phyloP scores from a whole-genome alignment of 2,888 invertebrate genomes.

The Dasypogon diadema region DNA sequence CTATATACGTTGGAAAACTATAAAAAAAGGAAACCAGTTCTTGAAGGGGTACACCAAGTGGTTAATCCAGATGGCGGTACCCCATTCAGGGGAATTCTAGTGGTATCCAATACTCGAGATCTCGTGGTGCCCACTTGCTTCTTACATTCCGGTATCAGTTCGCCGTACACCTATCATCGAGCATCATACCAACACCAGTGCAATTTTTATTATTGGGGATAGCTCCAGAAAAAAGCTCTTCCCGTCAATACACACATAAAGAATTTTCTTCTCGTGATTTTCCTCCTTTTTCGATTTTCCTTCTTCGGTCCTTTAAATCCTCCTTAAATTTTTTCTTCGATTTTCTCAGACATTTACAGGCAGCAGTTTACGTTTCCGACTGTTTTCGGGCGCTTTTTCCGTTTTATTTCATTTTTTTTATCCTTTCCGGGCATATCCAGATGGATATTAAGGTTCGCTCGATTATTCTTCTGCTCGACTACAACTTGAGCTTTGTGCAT shows the following conservation, averaged over 20 bases:
- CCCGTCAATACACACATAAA: conserved; percentile 34
- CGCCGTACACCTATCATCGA: conserved; percentile 43
- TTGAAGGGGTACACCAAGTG: conserved; percentile 48
- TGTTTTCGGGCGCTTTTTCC: background rate
- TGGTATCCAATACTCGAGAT: conserved; percentile 45
- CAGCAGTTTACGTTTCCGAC: conserved; percentile 1
- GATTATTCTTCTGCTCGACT: conserved; percentile 38
- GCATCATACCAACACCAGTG: conserved; percentile 43
- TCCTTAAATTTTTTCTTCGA: conserved; percentile 25
- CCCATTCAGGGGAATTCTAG: conserved; percentile 40
- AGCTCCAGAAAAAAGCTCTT: conserved; percentile 7
- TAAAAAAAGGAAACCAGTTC: conserved; percentile 23
- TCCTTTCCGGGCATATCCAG: conserved; percentile 18
- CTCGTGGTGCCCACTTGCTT: conserved; percentile 19
- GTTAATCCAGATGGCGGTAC: conserved; percentile 31
- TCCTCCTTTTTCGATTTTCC: conserved; percentile 39
- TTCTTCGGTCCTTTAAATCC: conserved; percentile 13
- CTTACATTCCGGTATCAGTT: background rate
- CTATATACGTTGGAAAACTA: background rate
- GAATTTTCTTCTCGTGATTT: conserved; percentile 45
- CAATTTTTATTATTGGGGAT: background rate
- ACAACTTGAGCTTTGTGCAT: conserved; percentile 50
- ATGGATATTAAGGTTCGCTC: conserved; percentile 39
- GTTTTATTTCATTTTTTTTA: conserved; percentile 5
- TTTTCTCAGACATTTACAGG: conserved; percentile 34